Percentiles rank a stretch among this genome's conserved stretches.
Evolutionary conservation across 1,140 invertebrate genomes (phyloP).

Genomic region (Asbolus verrucosus): DNA sequence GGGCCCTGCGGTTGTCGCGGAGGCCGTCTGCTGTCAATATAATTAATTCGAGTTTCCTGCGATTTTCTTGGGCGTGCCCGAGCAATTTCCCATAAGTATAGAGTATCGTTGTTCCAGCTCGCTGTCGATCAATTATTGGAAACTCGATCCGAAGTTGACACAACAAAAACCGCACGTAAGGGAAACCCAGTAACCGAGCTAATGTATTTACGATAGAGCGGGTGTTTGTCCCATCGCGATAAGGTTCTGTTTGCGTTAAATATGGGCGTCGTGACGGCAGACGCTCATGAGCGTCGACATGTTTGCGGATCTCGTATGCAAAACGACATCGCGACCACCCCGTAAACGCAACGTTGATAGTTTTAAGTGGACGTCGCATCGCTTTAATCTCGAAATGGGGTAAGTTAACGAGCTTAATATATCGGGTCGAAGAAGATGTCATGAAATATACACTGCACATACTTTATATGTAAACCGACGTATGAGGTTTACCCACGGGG

Average conservation of each 20-base stretch:
- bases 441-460: not conserved
- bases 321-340: not conserved
- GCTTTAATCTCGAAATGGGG: not conserved
- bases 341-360: not conserved
- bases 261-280: no score
- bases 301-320: no score
- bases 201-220: constrained; percentile 16
- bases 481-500: constrained; percentile 9
- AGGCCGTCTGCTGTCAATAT: constrained; percentile 1
- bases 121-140: constrained; percentile 35
- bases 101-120: constrained; percentile 19
- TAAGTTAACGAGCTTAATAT: no score
- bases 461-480: constrained; percentile 13
- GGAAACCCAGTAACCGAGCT: constrained; percentile 28
- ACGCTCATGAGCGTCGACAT: no score
- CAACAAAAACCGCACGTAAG: constrained; percentile 34
- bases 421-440: not conserved
- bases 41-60: constrained; percentile 29
- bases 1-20: not conserved
- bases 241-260: not conserved
- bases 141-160: constrained; percentile 24
- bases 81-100: constrained; percentile 36
- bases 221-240: constrained; percentile 19
- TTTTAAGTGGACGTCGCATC: not conserved
- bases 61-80: constrained; percentile 27